Evolutionary conservation across 2,797 vertebrate genomes (phyloP), one percentile per base, ranked within the genome.

Genomic region (Sternarchorhynchus goeldii): DNA sequence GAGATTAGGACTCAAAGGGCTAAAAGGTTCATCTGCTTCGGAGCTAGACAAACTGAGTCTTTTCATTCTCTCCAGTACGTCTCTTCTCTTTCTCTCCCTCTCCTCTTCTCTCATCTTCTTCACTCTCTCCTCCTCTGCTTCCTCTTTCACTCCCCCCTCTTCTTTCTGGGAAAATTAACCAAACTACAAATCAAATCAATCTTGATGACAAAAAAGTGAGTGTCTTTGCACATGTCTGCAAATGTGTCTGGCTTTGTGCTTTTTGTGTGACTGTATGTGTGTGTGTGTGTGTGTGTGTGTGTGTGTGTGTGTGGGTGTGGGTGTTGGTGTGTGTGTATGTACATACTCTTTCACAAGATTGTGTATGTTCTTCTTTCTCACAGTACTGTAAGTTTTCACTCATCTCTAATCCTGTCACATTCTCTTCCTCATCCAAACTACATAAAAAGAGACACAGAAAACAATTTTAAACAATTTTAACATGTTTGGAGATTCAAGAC

Each of bases 1-100:
- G 84, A 89, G 90, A 0, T 88, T 92, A 29, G 94, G 92, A 0
- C 91, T 88, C 0, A 93, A 92, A 60, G 90, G 92, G 83, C 88
- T 85, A 31, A 86, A 63, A 18, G 85, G 80, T 39, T 94, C 92
- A 0, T 91, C 91, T 0, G 69, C 86, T 74, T 93, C 91, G 76
- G 79, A 32, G 72, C 80, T 83, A 80, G 78, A 66, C 1, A 84
- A 73, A 39, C 91, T 92, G 41, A 92, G 90, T 1, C 87, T 82
- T 79, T 89, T 90, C 77, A 86, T 86, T 4, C 81, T 86, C 76
- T 90, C 91, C 67, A 86, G 63, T 36, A 83, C 81, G 76, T 86
- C 85, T 79, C 83, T 71, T 0, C 76, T 85, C 66, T 86, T 86
- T 75, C 67, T 31, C 45, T 84, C 83, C 25, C 84, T 81, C 12